Evolutionary conservation across 2,113 vertebrate genomes (phyloP).

Genomic region (Geothlypis trichas): DNA sequence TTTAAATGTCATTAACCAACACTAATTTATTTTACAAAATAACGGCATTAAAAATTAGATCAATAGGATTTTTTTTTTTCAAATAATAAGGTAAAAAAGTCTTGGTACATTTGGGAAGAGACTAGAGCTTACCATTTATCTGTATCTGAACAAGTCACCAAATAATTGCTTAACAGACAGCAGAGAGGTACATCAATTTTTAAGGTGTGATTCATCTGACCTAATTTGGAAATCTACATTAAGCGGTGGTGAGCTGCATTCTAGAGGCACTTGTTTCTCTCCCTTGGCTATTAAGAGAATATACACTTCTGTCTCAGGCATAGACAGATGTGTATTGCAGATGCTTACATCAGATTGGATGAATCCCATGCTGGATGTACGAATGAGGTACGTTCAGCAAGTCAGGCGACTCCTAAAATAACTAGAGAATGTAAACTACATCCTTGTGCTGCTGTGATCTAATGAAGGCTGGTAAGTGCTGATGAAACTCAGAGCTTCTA

Average conservation of each 20-base stretch:
- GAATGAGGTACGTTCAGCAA: background rate
- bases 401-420: slow-evolving; percentile 26
- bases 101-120: background rate
- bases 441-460: background rate
- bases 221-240: background rate
- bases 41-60: background rate
- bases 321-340: background rate
- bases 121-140: background rate
- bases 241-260: background rate
- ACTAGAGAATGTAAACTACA: background rate
- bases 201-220: background rate
- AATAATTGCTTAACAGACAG: background rate
- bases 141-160: background rate
- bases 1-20: background rate
- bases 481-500: background rate
- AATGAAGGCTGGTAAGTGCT: background rate
- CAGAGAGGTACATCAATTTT: background rate
- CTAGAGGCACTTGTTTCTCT: background rate
- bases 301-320: background rate
- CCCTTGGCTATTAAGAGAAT: background rate
- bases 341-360: background rate
- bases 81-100: background rate
- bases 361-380: background rate
- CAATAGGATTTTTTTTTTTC: background rate
- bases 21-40: background rate